Percentiles rank a stretch among this genome's conserved stretches.
Evolutionary conservation across 2,888 invertebrate genomes (phyloP).

Genomic region (Oxycera nigricornis): DNA sequence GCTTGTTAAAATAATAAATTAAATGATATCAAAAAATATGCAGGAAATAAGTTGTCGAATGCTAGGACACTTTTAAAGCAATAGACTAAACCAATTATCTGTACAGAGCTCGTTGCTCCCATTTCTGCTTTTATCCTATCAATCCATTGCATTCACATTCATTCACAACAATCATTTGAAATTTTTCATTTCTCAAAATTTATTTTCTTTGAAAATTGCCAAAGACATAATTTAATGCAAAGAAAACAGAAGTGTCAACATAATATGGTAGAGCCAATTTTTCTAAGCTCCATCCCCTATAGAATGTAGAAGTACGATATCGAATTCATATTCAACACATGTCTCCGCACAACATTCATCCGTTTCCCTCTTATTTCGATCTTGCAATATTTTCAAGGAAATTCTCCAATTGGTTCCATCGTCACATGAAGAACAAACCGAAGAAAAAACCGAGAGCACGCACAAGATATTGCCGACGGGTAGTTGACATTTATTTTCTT

Average conservation of each 20-base stretch:
- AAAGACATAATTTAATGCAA: slow-evolving; percentile 2
- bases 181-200: not conserved
- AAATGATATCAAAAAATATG: no score
- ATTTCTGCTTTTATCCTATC: no score
- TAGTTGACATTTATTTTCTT: slow-evolving; percentile 40
- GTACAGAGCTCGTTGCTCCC: no score
- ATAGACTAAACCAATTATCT: no score
- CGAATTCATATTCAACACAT: slow-evolving; percentile 37
- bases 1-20: no score
- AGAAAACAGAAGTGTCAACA: slow-evolving; percentile 22
- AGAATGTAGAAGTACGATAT: not conserved
- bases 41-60: no score
- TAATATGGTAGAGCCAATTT: slow-evolving; percentile 4
- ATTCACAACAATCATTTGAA: not conserved
- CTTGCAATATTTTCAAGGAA: slow-evolving; percentile 13
- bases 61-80: no score
- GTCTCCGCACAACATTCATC: slow-evolving; percentile 33
- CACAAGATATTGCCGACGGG: slow-evolving; percentile 14
- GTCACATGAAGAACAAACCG: slow-evolving; percentile 22
- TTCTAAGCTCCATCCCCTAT: not conserved
- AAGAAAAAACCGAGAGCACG: not conserved
- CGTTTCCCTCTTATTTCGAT: not conserved
- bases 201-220: not conserved
- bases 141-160: no score
- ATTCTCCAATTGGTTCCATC: slow-evolving; percentile 38